Evolutionary conservation across 2,797 vertebrate genomes (phyloP), one percentile per base, ranked within the genome.

Genomic region (Acrossocheilus fasciatus): DNA sequence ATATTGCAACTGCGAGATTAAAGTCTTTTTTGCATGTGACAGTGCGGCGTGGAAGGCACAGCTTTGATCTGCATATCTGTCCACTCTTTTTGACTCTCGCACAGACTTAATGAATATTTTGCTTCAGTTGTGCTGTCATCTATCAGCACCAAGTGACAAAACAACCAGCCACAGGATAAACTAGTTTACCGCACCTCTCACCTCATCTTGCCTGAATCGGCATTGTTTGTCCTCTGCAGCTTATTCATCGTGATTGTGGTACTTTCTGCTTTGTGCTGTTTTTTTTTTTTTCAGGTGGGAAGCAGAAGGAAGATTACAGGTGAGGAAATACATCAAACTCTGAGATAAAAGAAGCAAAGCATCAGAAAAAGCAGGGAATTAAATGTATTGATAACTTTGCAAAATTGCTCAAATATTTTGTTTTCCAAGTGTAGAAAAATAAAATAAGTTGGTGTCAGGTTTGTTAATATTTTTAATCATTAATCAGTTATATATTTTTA

Each of bases 41-140:
- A 92, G 91, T 91, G 90, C 92, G 87, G 92, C 88, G 92, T 86
- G 90, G 90, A 93, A 76, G 89, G 85, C 78, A 74, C 85, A 80
- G 69, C 87, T 95, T 94, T 94, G 92, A 95, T 93, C 82, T 59
- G 81, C 90, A 92, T 90, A 92, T 92, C 88, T 93, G 93, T 94
- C 93, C 92, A 90, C 89, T 93, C 89, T 88, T 90, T 68, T 88
- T 89, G 86, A 90, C 89, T 54, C 88, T 92, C 87, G 85, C 72
- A 89, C 92, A 91, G 89, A 88, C 90, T 87, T 94, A 93, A 95
- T 94, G 90, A 93, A 92, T 93, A 93, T 93, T 94, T 94, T 91
- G 90, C 89, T 92, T 82, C 83, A 73, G 74, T 87, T 91, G 90
- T 88, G 93, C 84, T 86, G 88, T 91, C 91, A 91, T 94, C 92